Base-by-base conservation (phyloP, 1,140 invertebrate species). In the Nasonia vitripennis region DNA sequence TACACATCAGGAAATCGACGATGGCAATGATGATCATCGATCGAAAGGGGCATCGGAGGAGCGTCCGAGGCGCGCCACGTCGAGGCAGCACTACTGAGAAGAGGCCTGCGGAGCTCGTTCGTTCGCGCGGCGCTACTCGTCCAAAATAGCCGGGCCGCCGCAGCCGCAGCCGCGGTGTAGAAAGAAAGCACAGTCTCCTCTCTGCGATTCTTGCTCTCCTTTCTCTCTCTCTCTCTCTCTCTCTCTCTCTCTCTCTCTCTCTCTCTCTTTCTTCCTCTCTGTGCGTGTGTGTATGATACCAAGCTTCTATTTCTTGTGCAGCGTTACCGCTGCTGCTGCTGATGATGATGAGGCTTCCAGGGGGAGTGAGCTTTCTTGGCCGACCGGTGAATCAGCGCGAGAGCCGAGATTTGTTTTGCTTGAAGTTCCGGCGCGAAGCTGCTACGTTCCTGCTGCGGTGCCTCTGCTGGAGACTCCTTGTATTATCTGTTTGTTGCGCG, bases 61-160 rank as follows among this genome's bases (percentile, higher is more conserved):
- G 55, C 55, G 55, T 62, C 45, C 74, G 82, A 77, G 31, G 83
- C 85, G 45, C 82, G 51, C 23, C 83, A 75, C 45, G 79, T 71
- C 67, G 68, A 48, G 74, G 23, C 51, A 78, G 83, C 48, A 74
- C 77, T 85, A 80, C 77, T 73, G 78, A 80, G 45, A 11, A 17
- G 37, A 34, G 77, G 73, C n/a, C 55, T 55, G 45, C 74, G 74
- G 81, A 12, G 37, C 91, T 90, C 91, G 88, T 89, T 87, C 89
- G 88, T 89, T 89, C 89, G 90, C 87, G 90, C 87, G 45, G 34
- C 90, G 91, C 91, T 90, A 85, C 81, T 88, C 90, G 90, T 92
- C 91, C 80, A 91, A 93, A 93, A 93, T 93, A 93, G 91, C 90
- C 87, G 85, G 68, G 70, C 34, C 51, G 70, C 75, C 88, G 87